Evolutionary conservation across 2,797 vertebrate species (phyloP), one percentile per base, ranked within the genome.

Genomic region (Nannoperca obscura): DNA sequence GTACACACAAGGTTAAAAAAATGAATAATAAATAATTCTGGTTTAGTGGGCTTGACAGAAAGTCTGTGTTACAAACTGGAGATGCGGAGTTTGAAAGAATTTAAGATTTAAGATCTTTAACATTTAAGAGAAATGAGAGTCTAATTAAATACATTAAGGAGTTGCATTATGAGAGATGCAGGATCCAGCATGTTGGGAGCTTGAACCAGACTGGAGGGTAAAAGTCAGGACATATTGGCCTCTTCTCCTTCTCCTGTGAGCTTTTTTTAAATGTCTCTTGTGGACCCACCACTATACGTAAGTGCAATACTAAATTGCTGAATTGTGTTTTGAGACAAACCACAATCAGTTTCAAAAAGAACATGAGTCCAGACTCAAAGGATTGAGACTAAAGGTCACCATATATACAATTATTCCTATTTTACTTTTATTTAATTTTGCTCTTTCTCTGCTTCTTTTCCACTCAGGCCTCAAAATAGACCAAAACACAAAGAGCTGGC

Each of bases 381-480:
- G 14, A 7, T 17, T 58, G 36, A 24, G 52, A 53, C 52, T 46
- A 57, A 67, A 42, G 3, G 4, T 12, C 22, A 22, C 3, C 47
- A 24, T 53, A n/a, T 1, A 24, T 42, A 38, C 19, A 64, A 12
- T 40, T 58, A 69, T 60, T 73, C 47, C 32, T 32, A 44, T 42
- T 78, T n/a, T 53, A 44, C 2, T 38, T 74, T 30, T 34, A 42
- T 10, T 55, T 5, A 2, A 32, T 74, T 63, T 67, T 60, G n/a
- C 24, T 36, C 46, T 74, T 72, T 73, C 22, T 58, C 60, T 64
- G 58, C 19, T 30, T 81, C 14, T 36, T 71, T 80, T 72, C 19
- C 80, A 71, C 50, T 50, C 42, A 76, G 53, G 22, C 24, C 80
- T 78, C 30, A 84, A 76, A 83, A 87, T 84, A 88, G 69, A 92